Conservation (phyloP, 1,140 invertebrate genomes). For the Drosophila nasuta region DNA sequence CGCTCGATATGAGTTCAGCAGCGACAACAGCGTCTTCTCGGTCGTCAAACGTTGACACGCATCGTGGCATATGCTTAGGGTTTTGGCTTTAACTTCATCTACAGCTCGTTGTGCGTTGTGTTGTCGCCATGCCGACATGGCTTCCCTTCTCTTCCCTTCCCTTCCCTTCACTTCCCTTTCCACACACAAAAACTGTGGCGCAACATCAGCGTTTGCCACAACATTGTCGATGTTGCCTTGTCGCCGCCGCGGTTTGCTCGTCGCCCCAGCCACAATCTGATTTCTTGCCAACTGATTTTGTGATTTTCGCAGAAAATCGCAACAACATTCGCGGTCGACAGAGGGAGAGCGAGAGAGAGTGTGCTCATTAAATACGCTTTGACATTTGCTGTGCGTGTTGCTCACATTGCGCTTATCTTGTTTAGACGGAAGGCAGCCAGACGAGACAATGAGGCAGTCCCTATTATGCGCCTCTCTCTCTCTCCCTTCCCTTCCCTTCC, state of each 20-base stretch:
- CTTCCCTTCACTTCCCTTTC: neutral
- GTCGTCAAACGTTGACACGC: slow-evolving; percentile 61
- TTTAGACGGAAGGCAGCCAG: slow-evolving; percentile 51
- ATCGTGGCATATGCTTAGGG: slow-evolving; percentile 73
- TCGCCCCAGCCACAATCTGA: slow-evolving; percentile 46
- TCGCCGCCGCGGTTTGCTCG: slow-evolving; percentile 35
- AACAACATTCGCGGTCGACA: slow-evolving; percentile 27
- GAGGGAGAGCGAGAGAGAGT: neutral
- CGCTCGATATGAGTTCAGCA: slow-evolving; percentile 36
- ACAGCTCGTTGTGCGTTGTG: slow-evolving; percentile 43
- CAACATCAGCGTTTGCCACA: slow-evolving; percentile 31
- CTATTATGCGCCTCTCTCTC: neutral
- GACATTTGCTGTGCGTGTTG: slow-evolving; percentile 65
- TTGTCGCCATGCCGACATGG: slow-evolving; percentile 44
- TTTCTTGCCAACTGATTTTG: slow-evolving; percentile 81
- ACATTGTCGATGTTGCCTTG: slow-evolving; percentile 52
- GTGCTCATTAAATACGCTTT: slow-evolving; percentile 79
- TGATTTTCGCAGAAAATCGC: slow-evolving; percentile 76
- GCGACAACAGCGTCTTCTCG: slow-evolving; percentile 28
- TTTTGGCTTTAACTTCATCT: slow-evolving; percentile 37
- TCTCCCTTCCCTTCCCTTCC: no score
- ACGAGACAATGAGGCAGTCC: slow-evolving; percentile 59
- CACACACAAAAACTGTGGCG: neutral
- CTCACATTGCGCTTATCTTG: slow-evolving; percentile 67
- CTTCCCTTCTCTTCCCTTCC: neutral